phyloP scores from a whole-genome alignment of 2,113 vertebrate species.

The Eudorcas thomsonii region DNA sequence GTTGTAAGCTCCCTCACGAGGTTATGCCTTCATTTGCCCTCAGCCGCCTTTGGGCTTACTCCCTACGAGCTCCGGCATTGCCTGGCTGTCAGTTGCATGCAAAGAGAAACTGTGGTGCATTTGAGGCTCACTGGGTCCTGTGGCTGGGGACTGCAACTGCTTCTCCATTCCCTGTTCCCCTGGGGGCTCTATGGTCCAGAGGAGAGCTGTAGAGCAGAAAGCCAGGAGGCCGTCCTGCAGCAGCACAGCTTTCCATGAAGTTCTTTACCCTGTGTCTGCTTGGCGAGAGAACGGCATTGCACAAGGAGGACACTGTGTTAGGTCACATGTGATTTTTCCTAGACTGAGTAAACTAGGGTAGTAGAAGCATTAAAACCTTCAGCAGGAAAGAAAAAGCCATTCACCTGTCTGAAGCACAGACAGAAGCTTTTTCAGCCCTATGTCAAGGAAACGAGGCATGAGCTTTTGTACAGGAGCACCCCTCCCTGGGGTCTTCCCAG shows the following conservation, averaged over 20 bases:
- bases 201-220: background rate
- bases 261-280: background rate
- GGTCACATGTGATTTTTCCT: background rate
- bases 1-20: background rate
- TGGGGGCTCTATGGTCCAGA: background rate
- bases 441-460: background rate
- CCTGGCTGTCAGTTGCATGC: background rate
- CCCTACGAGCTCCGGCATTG: background rate
- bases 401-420: background rate
- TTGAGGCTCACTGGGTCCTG: background rate
- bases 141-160: background rate
- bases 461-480: too few species aligned
- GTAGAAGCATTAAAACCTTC: background rate
- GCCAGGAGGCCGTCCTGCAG: background rate
- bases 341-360: background rate
- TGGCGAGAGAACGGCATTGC: background rate
- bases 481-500: background rate
- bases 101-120: background rate
- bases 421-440: background rate
- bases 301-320: background rate
- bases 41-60: background rate
- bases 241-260: background rate
- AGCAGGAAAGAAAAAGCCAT: background rate
- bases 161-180: background rate
- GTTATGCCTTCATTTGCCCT: background rate